Base-by-base conservation (phyloP, 2,797 vertebrate species). In the Gymnocypris eckloni region DNA sequence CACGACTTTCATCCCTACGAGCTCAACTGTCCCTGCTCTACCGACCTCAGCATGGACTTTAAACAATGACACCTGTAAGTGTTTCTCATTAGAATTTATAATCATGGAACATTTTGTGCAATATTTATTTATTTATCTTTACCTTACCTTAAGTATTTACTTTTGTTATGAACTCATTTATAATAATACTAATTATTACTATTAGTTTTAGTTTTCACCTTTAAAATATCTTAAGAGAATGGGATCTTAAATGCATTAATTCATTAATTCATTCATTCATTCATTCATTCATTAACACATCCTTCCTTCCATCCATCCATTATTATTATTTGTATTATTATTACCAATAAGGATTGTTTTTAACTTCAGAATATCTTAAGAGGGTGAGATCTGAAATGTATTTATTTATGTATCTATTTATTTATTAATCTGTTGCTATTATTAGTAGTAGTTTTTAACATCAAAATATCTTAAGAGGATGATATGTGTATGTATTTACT, bases 1-100 rank as follows among this genome's bases (percentile, higher is more conserved):
- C 12, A 2, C 1, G n/a, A 61, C 33, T 69, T 37, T 18, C 6
- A 48, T 1, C 22, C 2, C n/a, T 28, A 28, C 9, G 12, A 13
- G 0, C 11, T 6, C 0, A 77, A 1, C 5, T 39, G 6, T 13
- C 12, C 10, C 18, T 56, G 1, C 2, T 39, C 2, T 22, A 39
- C 73, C 9, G 20, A 15, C 1, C 11, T 4, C 76, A 59, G 2
- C 12, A 13, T 6, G 25, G 50, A 37, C 2, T 13, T 4, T 1
- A 41, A 22, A 16, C 33, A 59, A 3, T 41, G 4, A 13, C 76
- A 41, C 20, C 37, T 61, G 76, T 78, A 59, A 78, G 76, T 78
- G 28, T 76, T 37, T 78, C 12, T 59, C 20, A 8, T 41, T 41
- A 41, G n/a, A 61, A 37, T 41, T 11, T n/a, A 78, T 3, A 54